Evolutionary conservation across 2,888 invertebrate species (phyloP), one percentile per base, ranked within the genome.

Genomic region (Tenthredo livida): DNA sequence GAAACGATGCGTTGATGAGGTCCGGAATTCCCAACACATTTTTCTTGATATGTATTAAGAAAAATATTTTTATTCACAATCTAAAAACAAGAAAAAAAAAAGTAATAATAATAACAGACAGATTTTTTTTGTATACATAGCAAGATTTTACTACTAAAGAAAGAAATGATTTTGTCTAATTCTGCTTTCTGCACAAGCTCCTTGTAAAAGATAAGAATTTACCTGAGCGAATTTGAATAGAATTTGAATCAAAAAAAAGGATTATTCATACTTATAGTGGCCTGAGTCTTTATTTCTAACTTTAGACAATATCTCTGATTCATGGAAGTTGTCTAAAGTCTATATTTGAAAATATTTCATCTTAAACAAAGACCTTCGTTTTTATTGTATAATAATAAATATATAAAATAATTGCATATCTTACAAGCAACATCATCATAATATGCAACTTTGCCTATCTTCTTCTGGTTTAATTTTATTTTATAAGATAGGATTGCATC

Each of bases 321-420:
- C 15, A 72, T 40, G 1, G 1, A 72, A 40, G 6, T 21, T 54
- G 54, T 7, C n/a, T 54, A 1, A n/a, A n/a, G 54, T 54, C 54
- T 54, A 1, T 54, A 54, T n/a, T 54, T n/a, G n/a, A 54, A n/a
- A n/a, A 54, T n/a, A 17, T 7, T 54, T 54, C 6, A 54, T 54
- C 6, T 7, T n/a, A 54, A 54, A 54, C 77, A 77, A 2, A 54
- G 1, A 25, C n/a, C 29, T 25, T 29, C 4, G 77, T 50, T 29
- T 50, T 50, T 50, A 25, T 29, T 54, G 50, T 25, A 54, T 77
- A 77, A 77, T 77, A 77, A 17, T 77, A 54, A 17, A 50, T 77
- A 77, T 77, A 73, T 50, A 77, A 47, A 77, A 77, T 77, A 54
- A 77, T 43, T 43, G 3, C 40, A 43, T 43, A 37, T 70, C 70